A percentile compares a stretch with the other conserved stretches of the same genome.
These are phyloP conservation scores for Ariolimax columbianus DNA, from an alignment of 2,888 invertebrate species.

Conservation along the genomic window DNA sequence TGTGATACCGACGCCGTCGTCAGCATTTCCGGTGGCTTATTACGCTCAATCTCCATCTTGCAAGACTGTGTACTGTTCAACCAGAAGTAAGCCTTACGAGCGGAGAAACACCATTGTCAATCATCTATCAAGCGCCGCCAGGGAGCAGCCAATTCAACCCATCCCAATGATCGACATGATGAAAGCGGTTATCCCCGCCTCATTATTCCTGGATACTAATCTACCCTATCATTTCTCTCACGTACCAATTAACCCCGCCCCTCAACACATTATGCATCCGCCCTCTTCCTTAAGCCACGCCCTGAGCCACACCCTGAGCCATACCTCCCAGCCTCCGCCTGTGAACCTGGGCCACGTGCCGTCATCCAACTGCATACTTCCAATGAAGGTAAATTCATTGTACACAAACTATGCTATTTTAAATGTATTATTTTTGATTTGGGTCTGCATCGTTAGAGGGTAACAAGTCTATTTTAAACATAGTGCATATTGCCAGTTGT, in stretches of 20 bases:
- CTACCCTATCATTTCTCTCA: conserved; percentile 48
- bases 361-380: conserved; percentile 10
- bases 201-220: conserved; percentile 37
- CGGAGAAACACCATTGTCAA: conserved; percentile 2
- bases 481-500: too few relatives aligned
- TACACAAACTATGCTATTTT: neutral
- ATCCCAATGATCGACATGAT: conserved; percentile 48
- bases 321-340: conserved; percentile 35
- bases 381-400: conserved; percentile 34
- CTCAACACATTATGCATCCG: conserved; percentile 44
- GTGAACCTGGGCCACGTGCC: conserved; percentile 1
- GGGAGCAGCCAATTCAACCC: neutral
- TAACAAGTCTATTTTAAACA: too few relatives aligned
- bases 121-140: neutral
- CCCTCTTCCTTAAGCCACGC: conserved; percentile 32
- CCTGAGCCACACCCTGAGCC: conserved; percentile 11
- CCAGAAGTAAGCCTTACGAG: neutral
- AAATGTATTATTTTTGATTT: too few relatives aligned
- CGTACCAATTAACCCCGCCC: conserved; percentile 5
- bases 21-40: too few relatives aligned
- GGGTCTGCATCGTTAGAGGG: too few relatives aligned
- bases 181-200: conserved; percentile 50
- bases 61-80: neutral
- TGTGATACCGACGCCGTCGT: too few relatives aligned
- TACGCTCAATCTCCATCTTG: too few relatives aligned